phyloP scores from a whole-genome alignment of 2,797 vertebrate genomes.

The Dipus sagitta region DNA sequence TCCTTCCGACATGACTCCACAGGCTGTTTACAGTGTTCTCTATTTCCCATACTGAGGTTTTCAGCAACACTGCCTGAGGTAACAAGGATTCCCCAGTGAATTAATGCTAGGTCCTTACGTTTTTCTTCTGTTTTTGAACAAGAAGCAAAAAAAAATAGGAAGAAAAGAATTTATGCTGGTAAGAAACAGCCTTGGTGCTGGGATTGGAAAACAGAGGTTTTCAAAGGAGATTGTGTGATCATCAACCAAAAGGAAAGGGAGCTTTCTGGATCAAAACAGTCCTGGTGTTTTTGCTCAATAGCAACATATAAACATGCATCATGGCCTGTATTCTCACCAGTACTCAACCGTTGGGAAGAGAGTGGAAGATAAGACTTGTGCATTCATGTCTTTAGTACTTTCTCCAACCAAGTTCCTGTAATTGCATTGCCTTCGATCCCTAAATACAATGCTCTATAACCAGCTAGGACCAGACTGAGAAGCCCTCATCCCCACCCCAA shows the following conservation, averaged over 20 bases:
- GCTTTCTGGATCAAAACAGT: background rate
- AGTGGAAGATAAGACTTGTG: background rate
- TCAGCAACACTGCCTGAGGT: constrained; percentile 70
- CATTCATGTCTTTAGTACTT: background rate
- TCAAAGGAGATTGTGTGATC: background rate
- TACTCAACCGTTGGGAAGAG: background rate
- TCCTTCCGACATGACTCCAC: background rate
- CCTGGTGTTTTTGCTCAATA: background rate
- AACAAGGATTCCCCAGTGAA: constrained; percentile 51
- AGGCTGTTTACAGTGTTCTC: constrained; percentile 72
- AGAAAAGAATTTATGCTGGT: background rate
- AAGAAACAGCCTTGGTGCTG: background rate
- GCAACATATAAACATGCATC: background rate
- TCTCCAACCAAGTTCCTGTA: background rate
- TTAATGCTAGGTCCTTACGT: background rate
- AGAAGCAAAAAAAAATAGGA: background rate
- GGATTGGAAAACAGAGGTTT: background rate
- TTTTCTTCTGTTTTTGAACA: background rate
- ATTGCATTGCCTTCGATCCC: background rate
- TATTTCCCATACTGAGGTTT: constrained; percentile 65
- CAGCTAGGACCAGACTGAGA: background rate
- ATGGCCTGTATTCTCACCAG: too few species aligned
- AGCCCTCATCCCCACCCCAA: too few species aligned
- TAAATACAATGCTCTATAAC: background rate
- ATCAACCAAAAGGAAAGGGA: background rate